Base-by-base conservation (phyloP, 2,888 invertebrate genomes). In the Drosophila rellima region DNA sequence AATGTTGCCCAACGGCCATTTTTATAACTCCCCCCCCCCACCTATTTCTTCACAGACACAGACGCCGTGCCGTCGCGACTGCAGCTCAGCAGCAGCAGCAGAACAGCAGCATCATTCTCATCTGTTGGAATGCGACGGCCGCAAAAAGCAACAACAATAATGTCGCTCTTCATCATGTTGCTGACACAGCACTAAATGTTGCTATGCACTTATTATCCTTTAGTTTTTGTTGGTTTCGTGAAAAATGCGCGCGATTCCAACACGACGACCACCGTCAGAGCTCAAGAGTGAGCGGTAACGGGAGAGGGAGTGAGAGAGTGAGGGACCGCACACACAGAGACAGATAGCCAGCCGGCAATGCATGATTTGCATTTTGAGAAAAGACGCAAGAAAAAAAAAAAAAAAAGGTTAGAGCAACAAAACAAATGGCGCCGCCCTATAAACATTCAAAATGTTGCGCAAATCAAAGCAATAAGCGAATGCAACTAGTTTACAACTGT, bases 1-100 rank as follows among this genome's bases (percentile, higher is more conserved):
- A 78, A 78, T 78, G 74, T 42, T 78, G 75, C 63, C 54, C 55
- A 47, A 33, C 69, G 59, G 64, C 74, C 74, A 75, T 75, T 73
- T 65, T 78, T 10, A 40, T n/a, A n/a, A n/a, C n/a, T n/a, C n/a
- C n/a, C n/a, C n/a, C n/a, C n/a, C n/a, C n/a, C n/a, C n/a, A n/a
- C n/a, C n/a, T n/a, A n/a, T n/a, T 50, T 13, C n/a, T 50, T 33
- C 47, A 15, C 10, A n/a, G 18, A 51, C 51, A n/a, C 20, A 40
- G 18, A 18, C 45, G 11, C 20, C 44, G 15, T 17, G n/a, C n/a
- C 55, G 23, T 10, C 20, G 51, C 40, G 26, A 44, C 40, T 13
- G 37, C 45, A 26, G 23, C 35, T n/a, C 39, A 15, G 17, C 59
- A 20, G 37, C 44, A 47, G 57, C 26, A 15, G 40, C 37, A 26